Evolutionary conservation across 2,797 vertebrate genomes (phyloP).

Genomic region (Bufotes viridis): DNA sequence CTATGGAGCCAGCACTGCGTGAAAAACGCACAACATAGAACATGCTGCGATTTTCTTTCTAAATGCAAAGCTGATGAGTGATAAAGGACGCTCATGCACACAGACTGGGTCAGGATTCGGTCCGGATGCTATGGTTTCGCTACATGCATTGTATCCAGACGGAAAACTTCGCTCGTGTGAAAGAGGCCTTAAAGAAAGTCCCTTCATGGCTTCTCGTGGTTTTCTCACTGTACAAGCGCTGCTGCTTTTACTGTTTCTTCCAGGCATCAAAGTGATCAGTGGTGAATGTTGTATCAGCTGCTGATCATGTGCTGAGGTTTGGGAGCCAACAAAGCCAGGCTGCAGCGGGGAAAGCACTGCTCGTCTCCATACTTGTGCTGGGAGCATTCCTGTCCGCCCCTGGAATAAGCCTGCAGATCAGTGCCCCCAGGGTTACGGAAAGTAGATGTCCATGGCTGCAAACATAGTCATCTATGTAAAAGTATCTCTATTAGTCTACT

Average conservation of each 20-base stretch:
- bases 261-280: neutral
- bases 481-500: neutral
- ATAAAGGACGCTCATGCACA: too few species aligned
- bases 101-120: too few species aligned
- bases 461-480: neutral
- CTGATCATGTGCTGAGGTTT: constrained; percentile 24
- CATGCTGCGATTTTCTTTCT: too few species aligned
- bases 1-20: too few species aligned
- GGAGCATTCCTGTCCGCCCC: constrained; percentile 7
- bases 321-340: constrained; percentile 2
- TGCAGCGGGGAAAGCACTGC: neutral
- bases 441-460: neutral
- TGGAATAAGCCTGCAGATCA: neutral
- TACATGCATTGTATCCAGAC: too few species aligned
- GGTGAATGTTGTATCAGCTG: constrained; percentile 31
- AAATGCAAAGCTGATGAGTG: too few species aligned
- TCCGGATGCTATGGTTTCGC: too few species aligned
- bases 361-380: neutral
- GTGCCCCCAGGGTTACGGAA: neutral
- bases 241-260: neutral
- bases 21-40: too few species aligned
- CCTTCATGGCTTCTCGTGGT: neutral
- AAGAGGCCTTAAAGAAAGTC: neutral
- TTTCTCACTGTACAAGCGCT: neutral
- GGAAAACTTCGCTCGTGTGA: too few species aligned